Evolutionary conservation across 2,888 invertebrate genomes (phyloP), one percentile per base, ranked within the genome.

Genomic region (Caenorhabditis becei): DNA sequence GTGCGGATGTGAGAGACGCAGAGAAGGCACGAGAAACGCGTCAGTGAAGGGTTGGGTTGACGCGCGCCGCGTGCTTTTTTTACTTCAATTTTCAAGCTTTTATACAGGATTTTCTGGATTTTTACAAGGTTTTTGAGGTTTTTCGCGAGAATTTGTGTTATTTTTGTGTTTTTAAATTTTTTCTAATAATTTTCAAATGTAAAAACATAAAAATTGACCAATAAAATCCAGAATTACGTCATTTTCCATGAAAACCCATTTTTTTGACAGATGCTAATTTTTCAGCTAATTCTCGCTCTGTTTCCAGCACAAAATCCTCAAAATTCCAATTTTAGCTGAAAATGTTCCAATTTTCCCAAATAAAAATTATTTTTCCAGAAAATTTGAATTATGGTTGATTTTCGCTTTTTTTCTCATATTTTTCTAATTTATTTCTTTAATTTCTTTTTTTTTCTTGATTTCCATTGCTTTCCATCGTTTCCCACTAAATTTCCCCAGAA

Each of bases 1-100:
- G n/a, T n/a, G n/a, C n/a, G n/a, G n/a, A n/a, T n/a, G n/a, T n/a
- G 49, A 49, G 49, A 49, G 49, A 49, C 49, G 49, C 49, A 49
- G 49, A 49, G 49, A 49, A 20, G 3, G 49, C 18, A 49, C 49
- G 18, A 23, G 49, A 23, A 20, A 23, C 20, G 49, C 49, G 49
- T 49, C 49, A 49, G 49, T 49, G 49, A 49, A 23, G 5, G 4
- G 20, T 44, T 44, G 49, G 20, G 49, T 49, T 20, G 49, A 23
- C 49, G 49, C 49, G 49, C 49, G 18, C 49, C 20, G 20, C 23
- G 49, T 4, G 23, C 18, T 7, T 49, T 20, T 49, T 49, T 49
- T 20, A 49, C 16, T 41, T 41, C 14, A 3, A 41, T 41, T 41
- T 41, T 14, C 14, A 3, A 14, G 16, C 7, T 41, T 41, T 41